Conservation (phyloP, 2,888 invertebrate species). For the Octonoba sinensis region DNA sequence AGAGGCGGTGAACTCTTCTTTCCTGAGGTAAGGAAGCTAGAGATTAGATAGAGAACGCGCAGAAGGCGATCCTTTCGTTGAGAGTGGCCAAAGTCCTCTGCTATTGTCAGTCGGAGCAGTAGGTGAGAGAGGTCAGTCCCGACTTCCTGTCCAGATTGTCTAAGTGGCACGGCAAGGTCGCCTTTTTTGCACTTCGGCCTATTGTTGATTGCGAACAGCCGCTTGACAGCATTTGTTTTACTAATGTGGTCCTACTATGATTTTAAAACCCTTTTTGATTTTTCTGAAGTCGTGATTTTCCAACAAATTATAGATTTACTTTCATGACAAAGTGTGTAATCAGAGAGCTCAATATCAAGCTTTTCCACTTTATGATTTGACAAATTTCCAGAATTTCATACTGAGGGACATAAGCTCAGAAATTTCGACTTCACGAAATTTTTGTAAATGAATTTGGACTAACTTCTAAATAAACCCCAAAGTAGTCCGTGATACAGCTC, state of each 20-base stretch:
- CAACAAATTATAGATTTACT: no score
- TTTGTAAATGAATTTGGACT: no score
- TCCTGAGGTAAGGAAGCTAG: neutral
- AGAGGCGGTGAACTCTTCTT: neutral
- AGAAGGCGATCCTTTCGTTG: conserved; percentile 9
- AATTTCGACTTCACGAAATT: no score
- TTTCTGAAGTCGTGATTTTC: neutral
- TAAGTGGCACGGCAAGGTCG: conserved; percentile 59
- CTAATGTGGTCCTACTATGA: neutral
- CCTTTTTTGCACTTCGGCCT: conserved; percentile 40
- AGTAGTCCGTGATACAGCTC: no score
- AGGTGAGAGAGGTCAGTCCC: conserved; percentile 58
- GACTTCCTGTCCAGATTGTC: conserved; percentile 58
- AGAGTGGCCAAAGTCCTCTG: conserved; percentile 39
- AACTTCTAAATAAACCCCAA: no score
- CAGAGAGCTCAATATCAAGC: no score
- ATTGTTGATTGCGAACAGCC: conserved; percentile 34
- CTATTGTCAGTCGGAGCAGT: conserved; percentile 29
- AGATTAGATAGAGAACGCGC: conserved; percentile 24
- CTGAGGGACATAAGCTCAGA: no score
- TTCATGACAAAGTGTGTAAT: no score
- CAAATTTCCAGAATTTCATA: no score
- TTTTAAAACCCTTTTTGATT: neutral
- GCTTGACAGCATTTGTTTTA: conserved; percentile 51
- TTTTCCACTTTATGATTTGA: no score